Evolutionary conservation across 2,888 invertebrate genomes (phyloP).

Genomic region (Fragum sueziense): DNA sequence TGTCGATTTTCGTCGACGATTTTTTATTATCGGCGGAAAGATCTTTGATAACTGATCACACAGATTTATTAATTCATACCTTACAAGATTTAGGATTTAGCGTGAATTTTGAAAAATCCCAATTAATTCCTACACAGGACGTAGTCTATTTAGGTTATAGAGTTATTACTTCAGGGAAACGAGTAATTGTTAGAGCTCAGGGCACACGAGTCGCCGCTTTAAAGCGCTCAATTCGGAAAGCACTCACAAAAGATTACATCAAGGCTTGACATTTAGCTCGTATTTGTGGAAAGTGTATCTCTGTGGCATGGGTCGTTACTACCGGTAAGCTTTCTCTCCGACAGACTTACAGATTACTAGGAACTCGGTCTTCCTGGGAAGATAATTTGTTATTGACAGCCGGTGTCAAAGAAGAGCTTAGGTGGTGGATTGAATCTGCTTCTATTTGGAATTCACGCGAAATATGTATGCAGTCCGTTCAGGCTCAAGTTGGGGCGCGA

Average conservation of each 20-base stretch:
- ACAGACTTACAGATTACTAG: neutral
- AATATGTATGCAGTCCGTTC: conserved; percentile 17
- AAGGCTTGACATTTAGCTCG: conserved; percentile 14
- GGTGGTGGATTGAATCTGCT: conserved; percentile 13
- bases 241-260: neutral
- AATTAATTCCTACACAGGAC: no score
- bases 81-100: conserved; percentile 15
- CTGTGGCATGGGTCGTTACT: conserved; percentile 19
- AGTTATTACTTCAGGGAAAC: no score
- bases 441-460: conserved; percentile 3
- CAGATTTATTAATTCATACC: no score
- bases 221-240: conserved; percentile 12
- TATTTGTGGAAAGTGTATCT: conserved; percentile 24
- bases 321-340: conserved; percentile 24
- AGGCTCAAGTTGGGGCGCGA: conserved; percentile 15
- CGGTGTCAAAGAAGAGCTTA: conserved; percentile 9
- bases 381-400: neutral
- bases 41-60: no score
- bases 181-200: conserved; percentile 8
- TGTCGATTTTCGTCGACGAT: conserved; percentile 29
- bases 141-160: no score
- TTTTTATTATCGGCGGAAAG: no score
- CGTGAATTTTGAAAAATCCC: neutral
- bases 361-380: neutral
- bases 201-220: neutral